Evolutionary conservation across 2,113 vertebrate species (phyloP), one percentile per base, ranked within the genome.

Genomic region (Heterochromis multidens): DNA sequence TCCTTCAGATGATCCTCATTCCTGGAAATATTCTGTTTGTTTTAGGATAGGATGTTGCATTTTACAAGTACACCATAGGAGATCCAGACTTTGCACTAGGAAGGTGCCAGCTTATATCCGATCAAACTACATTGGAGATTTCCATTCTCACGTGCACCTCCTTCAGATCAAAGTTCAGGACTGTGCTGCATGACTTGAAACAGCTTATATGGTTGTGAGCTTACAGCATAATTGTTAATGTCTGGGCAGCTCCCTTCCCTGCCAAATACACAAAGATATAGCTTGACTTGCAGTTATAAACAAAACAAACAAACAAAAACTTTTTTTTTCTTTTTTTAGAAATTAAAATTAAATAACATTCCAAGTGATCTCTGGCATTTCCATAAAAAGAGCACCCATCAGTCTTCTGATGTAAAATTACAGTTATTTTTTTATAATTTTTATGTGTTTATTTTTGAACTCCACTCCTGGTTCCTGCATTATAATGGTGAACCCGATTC

Each of bases 361-460:
- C 33, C 37, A 65, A 6, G 13, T 23, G 37, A 40, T 40, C n/a
- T 40, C 11, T 25, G 62, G 35, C 14, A 65, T 65, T 40, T 23
- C 33, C n/a, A 8, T 4, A 12, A 43, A 43, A 43, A 43, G 31
- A 19, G 60, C 31, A n/a, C 4, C 0, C 13, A 43, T 40, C 3
- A 17, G 33, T 37, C 23, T 63, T 65, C 35, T 40, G 12, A 40
- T 16, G 37, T 9, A 46, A 49, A 72, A 49, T 12, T 49, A 49
- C 1, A 1, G 5, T 0, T 3, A 1, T 4, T 3, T 29, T 16
- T 25, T 23, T 9, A 8, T 4, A 9, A 21, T 56, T 72, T 27
- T 49, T 21, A 12, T 7, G 16, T 46, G 23, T 72, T 29, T 4
- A 21, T 72, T 72, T 49, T 12, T 27, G 31, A 49, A 13, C 25